phyloP scores from a whole-genome alignment of 2,113 vertebrate genomes.

The Amphiprion percula region DNA sequence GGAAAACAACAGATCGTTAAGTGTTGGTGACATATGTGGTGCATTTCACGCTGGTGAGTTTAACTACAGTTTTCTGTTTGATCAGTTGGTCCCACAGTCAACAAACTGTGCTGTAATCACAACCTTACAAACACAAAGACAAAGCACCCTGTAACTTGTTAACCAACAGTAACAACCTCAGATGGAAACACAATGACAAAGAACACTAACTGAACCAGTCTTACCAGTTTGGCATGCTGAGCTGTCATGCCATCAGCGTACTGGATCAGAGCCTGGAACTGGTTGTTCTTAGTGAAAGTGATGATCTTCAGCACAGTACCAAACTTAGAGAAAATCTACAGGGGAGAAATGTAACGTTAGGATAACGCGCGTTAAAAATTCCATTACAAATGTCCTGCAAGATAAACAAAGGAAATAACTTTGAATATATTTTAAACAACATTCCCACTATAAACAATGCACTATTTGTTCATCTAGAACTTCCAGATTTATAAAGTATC shows the following conservation, averaged over 20 bases:
- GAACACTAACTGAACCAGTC: conserved; percentile 21
- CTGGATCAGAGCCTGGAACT: conserved; percentile 96
- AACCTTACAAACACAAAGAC: background rate
- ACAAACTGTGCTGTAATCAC: background rate
- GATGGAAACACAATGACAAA: background rate
- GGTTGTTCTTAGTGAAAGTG: conserved; percentile 98
- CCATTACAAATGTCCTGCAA: background rate
- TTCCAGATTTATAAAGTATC: background rate
- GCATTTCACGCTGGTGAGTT: background rate
- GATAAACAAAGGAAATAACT: background rate
- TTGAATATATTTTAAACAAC: background rate
- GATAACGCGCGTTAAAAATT: background rate
- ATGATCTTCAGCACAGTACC: conserved; percentile 97
- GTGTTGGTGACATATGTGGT: background rate
- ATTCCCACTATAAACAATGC: background rate
- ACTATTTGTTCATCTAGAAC: background rate
- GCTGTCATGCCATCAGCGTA: conserved; percentile 93
- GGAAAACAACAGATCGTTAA: background rate
- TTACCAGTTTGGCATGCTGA: conserved; percentile 96
- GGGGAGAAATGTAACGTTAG: background rate
- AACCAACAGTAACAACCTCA: background rate
- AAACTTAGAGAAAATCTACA: conserved; percentile 98
- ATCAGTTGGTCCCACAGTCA: background rate
- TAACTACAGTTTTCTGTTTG: background rate
- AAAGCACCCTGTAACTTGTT: background rate